Evolutionary conservation across 2,888 invertebrate species (phyloP).

Genomic region (Drosophila hamatofila): DNA sequence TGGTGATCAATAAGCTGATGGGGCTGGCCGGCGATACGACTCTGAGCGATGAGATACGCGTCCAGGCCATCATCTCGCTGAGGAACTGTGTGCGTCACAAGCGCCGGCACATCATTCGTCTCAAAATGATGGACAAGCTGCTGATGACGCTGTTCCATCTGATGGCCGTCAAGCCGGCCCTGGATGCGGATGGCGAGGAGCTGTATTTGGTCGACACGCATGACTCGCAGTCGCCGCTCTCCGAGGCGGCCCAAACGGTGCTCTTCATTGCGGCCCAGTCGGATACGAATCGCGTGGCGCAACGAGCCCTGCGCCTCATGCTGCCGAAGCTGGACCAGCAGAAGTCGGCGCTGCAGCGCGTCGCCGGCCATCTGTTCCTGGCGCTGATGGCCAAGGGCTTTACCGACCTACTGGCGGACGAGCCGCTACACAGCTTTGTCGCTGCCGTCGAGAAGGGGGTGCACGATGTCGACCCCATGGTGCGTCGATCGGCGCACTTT

Average conservation of each 20-base stretch:
- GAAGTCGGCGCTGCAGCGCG: conserved; percentile 4
- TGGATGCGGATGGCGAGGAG: conserved; percentile 9
- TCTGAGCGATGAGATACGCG: not conserved
- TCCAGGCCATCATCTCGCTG: not conserved
- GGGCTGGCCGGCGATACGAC: not conserved
- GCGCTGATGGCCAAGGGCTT: conserved; percentile 14
- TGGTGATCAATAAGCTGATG: not conserved
- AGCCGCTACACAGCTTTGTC: not conserved
- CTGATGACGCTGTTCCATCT: conserved; percentile 1
- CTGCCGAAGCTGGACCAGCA: not conserved
- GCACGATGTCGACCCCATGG: not conserved
- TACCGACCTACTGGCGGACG: not conserved
- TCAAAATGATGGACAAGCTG: conserved; percentile 18
- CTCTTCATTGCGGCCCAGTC: conserved; percentile 4
- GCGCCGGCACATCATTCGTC: not conserved
- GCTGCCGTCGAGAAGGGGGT: conserved; percentile 2
- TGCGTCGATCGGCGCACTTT: conserved; percentile 1
- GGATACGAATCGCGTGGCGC: conserved; percentile 10
- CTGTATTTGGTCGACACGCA: not conserved
- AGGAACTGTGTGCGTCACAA: conserved; percentile 1
- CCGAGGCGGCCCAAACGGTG: conserved; percentile 7
- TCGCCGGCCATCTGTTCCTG: conserved; percentile 1
- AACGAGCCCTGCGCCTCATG: conserved; percentile 10
- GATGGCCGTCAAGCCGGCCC: conserved; percentile 4
- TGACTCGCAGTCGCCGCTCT: not conserved